Conservation (phyloP, 2,113 vertebrate species). For the Pleuronectes platessa region DNA sequence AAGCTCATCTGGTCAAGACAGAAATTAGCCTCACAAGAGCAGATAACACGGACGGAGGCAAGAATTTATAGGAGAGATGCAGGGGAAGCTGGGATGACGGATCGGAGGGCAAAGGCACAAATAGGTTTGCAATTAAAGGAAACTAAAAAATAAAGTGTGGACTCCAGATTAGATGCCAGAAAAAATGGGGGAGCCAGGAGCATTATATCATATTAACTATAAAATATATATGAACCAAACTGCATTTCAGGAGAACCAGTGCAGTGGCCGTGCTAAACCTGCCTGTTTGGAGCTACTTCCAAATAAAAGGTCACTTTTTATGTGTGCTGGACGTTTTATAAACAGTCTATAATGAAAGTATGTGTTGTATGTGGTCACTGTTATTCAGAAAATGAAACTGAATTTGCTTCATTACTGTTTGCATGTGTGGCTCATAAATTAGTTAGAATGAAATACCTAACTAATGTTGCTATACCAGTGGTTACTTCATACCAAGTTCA, state of each 20-base stretch:
- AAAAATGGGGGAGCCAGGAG: background rate
- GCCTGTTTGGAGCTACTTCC: too few relatives aligned
- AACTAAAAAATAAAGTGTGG: slow-evolving; percentile 10
- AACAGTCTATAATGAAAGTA: too few relatives aligned
- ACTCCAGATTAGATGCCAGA: slow-evolving; percentile 4
- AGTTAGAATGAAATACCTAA: too few relatives aligned
- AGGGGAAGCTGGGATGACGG: slow-evolving; percentile 15
- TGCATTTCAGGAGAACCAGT: background rate
- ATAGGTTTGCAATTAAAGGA: slow-evolving; percentile 38
- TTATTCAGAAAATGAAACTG: too few relatives aligned
- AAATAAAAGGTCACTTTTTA: too few relatives aligned
- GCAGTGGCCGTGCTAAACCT: too few relatives aligned
- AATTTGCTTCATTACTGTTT: too few relatives aligned
- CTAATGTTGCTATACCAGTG: too few relatives aligned
- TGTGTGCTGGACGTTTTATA: too few relatives aligned
- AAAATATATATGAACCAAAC: background rate
- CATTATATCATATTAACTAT: background rate
- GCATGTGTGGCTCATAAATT: too few relatives aligned
- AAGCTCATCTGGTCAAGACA: slow-evolving; percentile 34
- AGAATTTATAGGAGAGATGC: slow-evolving; percentile 35
- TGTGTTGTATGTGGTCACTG: too few relatives aligned
- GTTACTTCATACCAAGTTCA: too few relatives aligned
- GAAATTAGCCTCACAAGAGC: slow-evolving; percentile 58
- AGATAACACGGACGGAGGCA: slow-evolving; percentile 36
- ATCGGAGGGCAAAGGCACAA: slow-evolving; percentile 18